Conservation (phyloP, 2,888 invertebrate species). For the Cremastinae sp. region DNA sequence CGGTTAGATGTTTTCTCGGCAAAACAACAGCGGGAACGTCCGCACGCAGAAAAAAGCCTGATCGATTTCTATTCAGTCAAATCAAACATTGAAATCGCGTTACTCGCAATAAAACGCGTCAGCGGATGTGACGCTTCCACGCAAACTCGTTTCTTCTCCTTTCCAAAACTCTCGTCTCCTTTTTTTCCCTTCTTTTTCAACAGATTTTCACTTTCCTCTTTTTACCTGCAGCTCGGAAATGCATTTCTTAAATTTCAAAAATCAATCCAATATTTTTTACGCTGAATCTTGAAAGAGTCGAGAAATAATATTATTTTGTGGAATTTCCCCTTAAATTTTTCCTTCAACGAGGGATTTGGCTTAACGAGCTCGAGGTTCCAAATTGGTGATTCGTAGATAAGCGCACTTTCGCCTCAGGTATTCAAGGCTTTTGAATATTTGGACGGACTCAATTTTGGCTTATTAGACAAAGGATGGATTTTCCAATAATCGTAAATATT, state of each 20-base stretch:
- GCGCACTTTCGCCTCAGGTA: slow-evolving; percentile 9
- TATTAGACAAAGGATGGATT: neutral
- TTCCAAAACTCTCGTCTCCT: neutral
- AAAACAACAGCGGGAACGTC: slow-evolving; percentile 38
- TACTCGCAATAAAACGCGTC: slow-evolving; percentile 32
- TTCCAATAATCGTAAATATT: neutral
- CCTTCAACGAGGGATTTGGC: slow-evolving; percentile 11
- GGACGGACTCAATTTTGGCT: neutral
- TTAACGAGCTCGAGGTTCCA: slow-evolving; percentile 6
- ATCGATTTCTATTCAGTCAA: slow-evolving; percentile 59
- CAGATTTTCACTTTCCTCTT: too few relatives aligned
- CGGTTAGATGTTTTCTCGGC: slow-evolving; percentile 54
- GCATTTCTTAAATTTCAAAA: too few relatives aligned
- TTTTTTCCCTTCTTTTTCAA: too few relatives aligned
- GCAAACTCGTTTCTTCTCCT: neutral
- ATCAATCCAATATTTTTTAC: too few relatives aligned
- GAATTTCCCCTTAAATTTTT: neutral
- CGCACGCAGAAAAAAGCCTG: slow-evolving; percentile 8
- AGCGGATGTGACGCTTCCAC: slow-evolving; percentile 41
- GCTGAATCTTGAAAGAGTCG: too few relatives aligned
- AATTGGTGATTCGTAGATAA: neutral
- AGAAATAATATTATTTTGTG: neutral
- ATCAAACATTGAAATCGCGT: slow-evolving; percentile 59
- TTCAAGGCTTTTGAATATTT: neutral
- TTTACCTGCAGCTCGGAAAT: too few relatives aligned